phyloP scores from a whole-genome alignment of 2,888 invertebrate genomes.

The Oeneis ivallda region DNA sequence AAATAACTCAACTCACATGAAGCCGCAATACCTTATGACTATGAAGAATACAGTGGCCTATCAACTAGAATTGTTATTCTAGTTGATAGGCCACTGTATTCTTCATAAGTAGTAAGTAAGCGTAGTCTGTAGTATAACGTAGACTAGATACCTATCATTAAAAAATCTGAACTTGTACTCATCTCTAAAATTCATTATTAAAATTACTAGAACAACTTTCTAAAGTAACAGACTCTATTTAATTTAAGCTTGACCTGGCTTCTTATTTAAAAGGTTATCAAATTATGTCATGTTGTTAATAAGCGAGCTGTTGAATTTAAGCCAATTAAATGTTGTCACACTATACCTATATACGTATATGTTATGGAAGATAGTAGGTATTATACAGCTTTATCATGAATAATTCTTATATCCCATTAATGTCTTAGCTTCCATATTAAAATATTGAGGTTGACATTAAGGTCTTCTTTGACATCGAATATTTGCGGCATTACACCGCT shows the following conservation, averaged over 20 bases:
- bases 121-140: no score
- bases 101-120: no score
- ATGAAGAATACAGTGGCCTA: no score
- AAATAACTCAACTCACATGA: no score
- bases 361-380: no score
- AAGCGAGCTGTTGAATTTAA: conserved; percentile 22
- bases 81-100: no score
- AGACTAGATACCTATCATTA: no score
- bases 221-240: conserved; percentile 3
- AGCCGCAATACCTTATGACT: no score
- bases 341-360: background rate
- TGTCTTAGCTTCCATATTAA: conserved; percentile 20
- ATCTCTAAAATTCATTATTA: conserved; percentile 5
- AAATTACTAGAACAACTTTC: background rate
- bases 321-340: conserved; percentile 18
- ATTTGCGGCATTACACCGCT: background rate
- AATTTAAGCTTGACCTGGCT: conserved; percentile 17
- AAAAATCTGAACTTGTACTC: background rate
- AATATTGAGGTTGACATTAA: conserved; percentile 20
- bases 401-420: conserved; percentile 24
- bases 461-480: conserved; percentile 6
- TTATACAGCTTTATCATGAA: conserved; percentile 3
- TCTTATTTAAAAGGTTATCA: conserved; percentile 21
- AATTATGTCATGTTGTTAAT: conserved; percentile 11
- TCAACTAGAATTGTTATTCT: no score